Percentiles rank a stretch among this genome's conserved stretches.
Evolutionary conservation across 2,797 vertebrate species (phyloP).

Genomic region (Tapera naevia): DNA sequence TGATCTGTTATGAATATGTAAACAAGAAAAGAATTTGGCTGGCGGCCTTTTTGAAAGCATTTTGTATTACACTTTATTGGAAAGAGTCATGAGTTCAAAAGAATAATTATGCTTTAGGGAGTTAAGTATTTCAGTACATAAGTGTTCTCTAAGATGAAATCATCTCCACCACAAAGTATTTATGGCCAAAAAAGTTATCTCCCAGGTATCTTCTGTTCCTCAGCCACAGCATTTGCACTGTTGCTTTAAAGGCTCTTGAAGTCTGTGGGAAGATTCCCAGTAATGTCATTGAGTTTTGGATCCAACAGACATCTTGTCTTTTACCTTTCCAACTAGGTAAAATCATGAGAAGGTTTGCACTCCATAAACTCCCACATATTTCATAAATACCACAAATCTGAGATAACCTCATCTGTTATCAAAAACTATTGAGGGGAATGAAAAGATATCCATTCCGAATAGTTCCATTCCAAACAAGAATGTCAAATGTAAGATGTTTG

Average conservation of each 20-base stretch:
- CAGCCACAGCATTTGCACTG: not conserved
- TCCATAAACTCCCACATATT: not conserved
- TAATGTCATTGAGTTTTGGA: not conserved
- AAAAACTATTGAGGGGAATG: not conserved
- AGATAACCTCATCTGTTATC: not conserved
- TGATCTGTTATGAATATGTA: not conserved
- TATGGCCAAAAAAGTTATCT: not conserved
- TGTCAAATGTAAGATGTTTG: not conserved
- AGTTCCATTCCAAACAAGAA: not conserved
- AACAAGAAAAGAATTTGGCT: slow-evolving; percentile 15
- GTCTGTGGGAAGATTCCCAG: not conserved
- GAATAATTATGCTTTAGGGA: not conserved
- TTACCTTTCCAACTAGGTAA: not conserved
- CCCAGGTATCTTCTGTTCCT: not conserved
- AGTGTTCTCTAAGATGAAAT: slow-evolving; percentile 3
- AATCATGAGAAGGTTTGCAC: not conserved
- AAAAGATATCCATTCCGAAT: not conserved
- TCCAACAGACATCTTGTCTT: not conserved
- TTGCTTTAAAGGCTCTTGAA: not conserved
- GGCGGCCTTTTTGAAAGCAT: not conserved
- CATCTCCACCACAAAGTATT: not conserved
- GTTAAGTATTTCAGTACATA: not conserved
- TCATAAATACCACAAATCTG: not conserved
- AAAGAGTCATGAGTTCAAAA: not conserved
- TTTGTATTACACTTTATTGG: not conserved